Evolutionary conservation across 2,888 invertebrate genomes (phyloP).

Genomic region (Drosophila bunnanda): DNA sequence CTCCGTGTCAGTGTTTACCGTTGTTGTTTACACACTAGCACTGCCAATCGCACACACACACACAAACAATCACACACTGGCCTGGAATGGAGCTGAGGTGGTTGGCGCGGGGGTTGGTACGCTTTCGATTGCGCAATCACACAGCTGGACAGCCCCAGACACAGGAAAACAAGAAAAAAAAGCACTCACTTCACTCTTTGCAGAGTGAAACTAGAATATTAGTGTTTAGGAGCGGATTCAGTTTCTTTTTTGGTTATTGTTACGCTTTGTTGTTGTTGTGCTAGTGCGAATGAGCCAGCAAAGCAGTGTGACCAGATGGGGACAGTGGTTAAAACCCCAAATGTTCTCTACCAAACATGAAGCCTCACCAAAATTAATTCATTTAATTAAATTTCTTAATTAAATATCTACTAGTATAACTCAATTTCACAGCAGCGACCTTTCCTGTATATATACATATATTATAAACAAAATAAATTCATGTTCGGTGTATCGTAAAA

Average conservation of each 20-base stretch:
- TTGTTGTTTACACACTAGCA: slow-evolving; percentile 43
- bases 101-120: slow-evolving; percentile 13
- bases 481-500: background rate
- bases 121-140: slow-evolving; percentile 37
- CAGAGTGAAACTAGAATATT: slow-evolving; percentile 13
- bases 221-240: slow-evolving; percentile 4
- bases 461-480: background rate
- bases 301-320: slow-evolving; percentile 8
- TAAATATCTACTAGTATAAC: background rate
- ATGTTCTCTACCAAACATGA: background rate
- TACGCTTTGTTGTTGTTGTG: slow-evolving; percentile 39
- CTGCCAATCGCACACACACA: slow-evolving; percentile 22
- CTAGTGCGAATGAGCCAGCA: slow-evolving; percentile 18
- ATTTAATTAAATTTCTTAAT: background rate
- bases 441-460: too few species aligned
- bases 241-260: slow-evolving; percentile 20
- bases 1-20: slow-evolving; percentile 16
- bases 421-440: background rate
- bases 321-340: background rate
- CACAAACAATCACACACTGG: slow-evolving; percentile 25
- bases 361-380: background rate
- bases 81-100: slow-evolving; percentile 7
- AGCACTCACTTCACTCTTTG: slow-evolving; percentile 1
- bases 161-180: slow-evolving; percentile 11
- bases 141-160: slow-evolving; percentile 19